Percentiles rank a stretch among this genome's conserved stretches.
These are phyloP conservation scores for Melanerpes formicivorus DNA, from an alignment of 2,113 vertebrate species.

Conservation along the genomic window DNA sequence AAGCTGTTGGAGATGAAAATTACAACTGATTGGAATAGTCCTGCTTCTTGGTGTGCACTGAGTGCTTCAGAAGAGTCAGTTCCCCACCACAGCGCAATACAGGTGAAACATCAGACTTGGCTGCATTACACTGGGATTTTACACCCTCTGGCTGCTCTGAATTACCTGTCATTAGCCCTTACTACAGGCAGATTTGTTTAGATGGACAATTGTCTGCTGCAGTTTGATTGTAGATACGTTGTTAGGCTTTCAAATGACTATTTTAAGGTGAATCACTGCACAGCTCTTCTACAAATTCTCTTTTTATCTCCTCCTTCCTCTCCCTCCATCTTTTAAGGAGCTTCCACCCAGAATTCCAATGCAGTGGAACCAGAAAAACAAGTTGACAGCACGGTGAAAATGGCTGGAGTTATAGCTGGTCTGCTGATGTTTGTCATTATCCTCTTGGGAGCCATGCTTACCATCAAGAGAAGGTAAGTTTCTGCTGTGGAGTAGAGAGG, in stretches of 20 bases:
- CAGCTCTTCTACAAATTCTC: conserved; percentile 45
- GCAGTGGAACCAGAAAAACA: conserved; percentile 96
- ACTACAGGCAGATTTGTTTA: conserved; percentile 1
- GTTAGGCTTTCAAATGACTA: background rate
- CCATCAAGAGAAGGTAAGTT: conserved; percentile 95
- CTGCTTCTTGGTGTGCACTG: background rate
- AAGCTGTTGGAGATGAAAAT: background rate
- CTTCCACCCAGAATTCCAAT: conserved; percentile 95
- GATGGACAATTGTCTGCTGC: background rate
- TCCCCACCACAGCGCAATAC: background rate
- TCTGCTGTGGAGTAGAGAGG: conserved; percentile 15
- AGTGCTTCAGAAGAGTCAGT: background rate
- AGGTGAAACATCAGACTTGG: background rate
- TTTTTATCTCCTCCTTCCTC: conserved; percentile 17
- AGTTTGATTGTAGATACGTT: background rate
- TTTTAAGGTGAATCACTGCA: background rate
- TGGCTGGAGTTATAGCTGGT: conserved; percentile 94
- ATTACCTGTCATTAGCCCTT: background rate
- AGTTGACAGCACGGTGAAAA: conserved; percentile 93
- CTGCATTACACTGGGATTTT: conserved; percentile 2
- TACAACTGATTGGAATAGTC: background rate
- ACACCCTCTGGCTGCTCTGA: conserved; percentile 11
- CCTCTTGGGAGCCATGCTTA: conserved; percentile 92
- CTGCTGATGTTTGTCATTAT: conserved; percentile 98
- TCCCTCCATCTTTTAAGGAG: conserved; percentile 78